A percentile compares a stretch with the other conserved stretches of the same genome.
phyloP scores from a whole-genome alignment of 2,113 vertebrate species.

The Pionites leucogaster region DNA sequence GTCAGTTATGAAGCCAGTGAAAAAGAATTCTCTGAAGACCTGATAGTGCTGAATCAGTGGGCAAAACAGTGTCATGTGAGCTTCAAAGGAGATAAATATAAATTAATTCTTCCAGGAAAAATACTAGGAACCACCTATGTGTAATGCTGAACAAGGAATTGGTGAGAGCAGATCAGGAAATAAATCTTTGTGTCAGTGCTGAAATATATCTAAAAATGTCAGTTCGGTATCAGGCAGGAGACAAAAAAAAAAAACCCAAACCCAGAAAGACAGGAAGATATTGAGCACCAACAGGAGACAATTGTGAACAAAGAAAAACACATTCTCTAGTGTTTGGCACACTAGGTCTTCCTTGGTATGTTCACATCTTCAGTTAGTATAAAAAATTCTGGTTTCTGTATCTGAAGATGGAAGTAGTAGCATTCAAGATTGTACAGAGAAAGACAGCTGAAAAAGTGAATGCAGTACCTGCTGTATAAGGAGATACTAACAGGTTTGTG shows the following conservation, averaged over 20 bases:
- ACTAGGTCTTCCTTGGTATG: background rate
- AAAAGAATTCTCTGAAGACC: background rate
- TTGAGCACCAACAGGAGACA: background rate
- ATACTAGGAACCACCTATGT: background rate
- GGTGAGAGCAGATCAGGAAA: background rate
- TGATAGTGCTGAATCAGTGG: background rate
- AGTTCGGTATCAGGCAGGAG: background rate
- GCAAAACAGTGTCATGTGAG: background rate
- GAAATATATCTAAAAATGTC: background rate
- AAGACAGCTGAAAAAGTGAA: background rate
- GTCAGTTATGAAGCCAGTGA: background rate
- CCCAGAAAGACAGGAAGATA: background rate
- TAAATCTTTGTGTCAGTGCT: background rate
- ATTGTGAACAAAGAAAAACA: background rate
- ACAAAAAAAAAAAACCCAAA: background rate
- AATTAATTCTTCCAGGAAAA: background rate
- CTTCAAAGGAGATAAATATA: background rate
- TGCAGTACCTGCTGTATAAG: fast-evolving
- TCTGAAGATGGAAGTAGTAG: background rate
- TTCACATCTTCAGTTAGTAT: background rate
- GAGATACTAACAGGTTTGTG: background rate
- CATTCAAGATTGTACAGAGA: background rate
- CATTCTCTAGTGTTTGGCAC: background rate
- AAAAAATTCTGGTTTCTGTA: background rate
- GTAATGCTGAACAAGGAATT: background rate